Base-by-base conservation (phyloP, 2,113 vertebrate species). In the Caracal caracal region DNA sequence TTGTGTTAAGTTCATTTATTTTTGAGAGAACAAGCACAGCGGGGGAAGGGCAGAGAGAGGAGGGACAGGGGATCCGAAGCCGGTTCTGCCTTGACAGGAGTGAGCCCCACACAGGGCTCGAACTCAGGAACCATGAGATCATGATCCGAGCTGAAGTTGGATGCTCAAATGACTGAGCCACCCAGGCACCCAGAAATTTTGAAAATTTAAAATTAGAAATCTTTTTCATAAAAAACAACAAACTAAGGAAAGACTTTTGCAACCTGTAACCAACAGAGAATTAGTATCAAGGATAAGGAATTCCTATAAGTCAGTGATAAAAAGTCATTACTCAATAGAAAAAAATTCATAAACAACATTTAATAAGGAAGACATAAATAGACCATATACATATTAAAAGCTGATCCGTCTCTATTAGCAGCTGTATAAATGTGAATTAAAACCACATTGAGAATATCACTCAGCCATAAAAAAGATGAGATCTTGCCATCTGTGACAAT, bases 361-460 rank as follows among this genome's bases (percentile, higher is more conserved):
- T 63, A 92, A 53, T 66, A 75, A 30, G 66, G 61, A 40, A 30
- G 30, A 87, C 37, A 71, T n/a, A 79, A 43, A 93, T 2, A 91
- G 20, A 82, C 20, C 6, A 63, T 53, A 76, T 63, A 33, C 24
- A 65, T 76, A 35, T 84, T 70, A 70, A 75, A 87, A 94, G 53
- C 2, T 73, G 68, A 26, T 84, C 43, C 24, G 19, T 78, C 51
- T 94, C 68, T 76, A 81, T 20, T 68, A 76, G 37, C 76, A 85
- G 63, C 68, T 92, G 89, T 6, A 82, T 71, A 82, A 93, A 73
- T 75, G 9, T 86, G 20, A 93, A 63, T 66, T 86, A 79, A 92
- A 96, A 79, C 28, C 73, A 88, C n/a, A 68, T 12, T 43, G 43
- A 75, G 40, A 75, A 15, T 75, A 47, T 47, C 28, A 75, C 24